These are phyloP conservation scores for Noctua pronuba DNA, from an alignment of 2,888 invertebrate species.

Conservation along the genomic window DNA sequence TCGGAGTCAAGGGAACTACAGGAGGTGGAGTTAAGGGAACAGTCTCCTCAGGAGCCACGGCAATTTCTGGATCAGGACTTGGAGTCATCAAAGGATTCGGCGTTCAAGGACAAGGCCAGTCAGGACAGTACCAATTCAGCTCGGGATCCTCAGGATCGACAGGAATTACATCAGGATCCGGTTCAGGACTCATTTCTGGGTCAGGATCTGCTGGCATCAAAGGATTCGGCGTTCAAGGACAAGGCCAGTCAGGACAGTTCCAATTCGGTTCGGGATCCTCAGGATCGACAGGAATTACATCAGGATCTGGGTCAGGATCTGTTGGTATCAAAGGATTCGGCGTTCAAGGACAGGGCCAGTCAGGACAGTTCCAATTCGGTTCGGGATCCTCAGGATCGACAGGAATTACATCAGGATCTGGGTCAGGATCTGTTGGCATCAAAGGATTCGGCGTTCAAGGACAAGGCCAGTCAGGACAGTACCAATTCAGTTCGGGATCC, in stretches of 20 bases:
- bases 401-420: conserved; percentile 27
- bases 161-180: conserved; percentile 21
- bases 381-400: conserved; percentile 20
- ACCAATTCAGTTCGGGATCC: conserved; percentile 65
- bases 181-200: neutral
- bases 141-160: conserved; percentile 43
- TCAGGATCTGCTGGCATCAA: conserved; percentile 31
- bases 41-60: conserved; percentile 48
- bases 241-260: conserved; percentile 66
- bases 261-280: conserved; percentile 63
- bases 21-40: conserved; percentile 56
- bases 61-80: conserved; percentile 39
- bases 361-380: conserved; percentile 70
- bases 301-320: conserved; percentile 23
- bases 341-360: conserved; percentile 38
- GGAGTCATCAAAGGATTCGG: conserved; percentile 59
- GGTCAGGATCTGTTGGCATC: conserved; percentile 10
- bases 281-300: neutral
- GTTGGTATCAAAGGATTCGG: conserved; percentile 55
- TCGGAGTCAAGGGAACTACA: conserved; percentile 30
- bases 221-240: conserved; percentile 47
- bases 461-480: conserved; percentile 64
- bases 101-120: conserved; percentile 44
- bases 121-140: conserved; percentile 70
- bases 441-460: conserved; percentile 50